Percentiles rank a stretch among this genome's conserved stretches.
phyloP scores from a whole-genome alignment of 1,140 invertebrate genomes.

The Oscheius sp. region DNA sequence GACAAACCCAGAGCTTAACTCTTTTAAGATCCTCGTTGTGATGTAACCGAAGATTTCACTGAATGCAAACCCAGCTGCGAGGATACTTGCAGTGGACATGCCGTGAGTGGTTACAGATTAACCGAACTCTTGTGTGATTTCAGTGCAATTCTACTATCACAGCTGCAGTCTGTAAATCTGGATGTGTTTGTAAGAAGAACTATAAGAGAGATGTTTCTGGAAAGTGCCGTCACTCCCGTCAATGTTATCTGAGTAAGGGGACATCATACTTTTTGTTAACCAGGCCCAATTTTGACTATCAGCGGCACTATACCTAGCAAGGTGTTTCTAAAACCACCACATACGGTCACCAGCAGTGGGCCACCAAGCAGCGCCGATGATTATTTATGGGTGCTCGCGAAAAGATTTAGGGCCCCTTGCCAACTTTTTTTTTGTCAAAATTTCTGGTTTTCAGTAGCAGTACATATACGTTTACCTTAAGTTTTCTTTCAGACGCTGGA shows the following conservation, averaged over 20 bases:
- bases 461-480: neutral
- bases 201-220: slow-evolving; percentile 18
- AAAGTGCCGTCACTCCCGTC: slow-evolving; percentile 1
- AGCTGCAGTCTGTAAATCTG: neutral
- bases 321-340: too few species aligned
- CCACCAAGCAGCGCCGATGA: too few species aligned
- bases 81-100: neutral
- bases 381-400: too few species aligned
- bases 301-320: too few species aligned
- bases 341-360: too few species aligned
- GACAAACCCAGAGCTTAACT: neutral
- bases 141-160: slow-evolving; percentile 5
- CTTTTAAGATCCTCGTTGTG: slow-evolving; percentile 5
- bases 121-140: neutral
- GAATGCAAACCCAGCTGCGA: slow-evolving; percentile 22
- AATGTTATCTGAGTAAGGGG: slow-evolving; percentile 5
- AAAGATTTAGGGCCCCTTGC: too few species aligned
- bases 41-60: slow-evolving; percentile 1
- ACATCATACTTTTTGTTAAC: too few species aligned
- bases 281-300: too few species aligned
- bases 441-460: too few species aligned
- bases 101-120: neutral
- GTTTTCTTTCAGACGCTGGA: slow-evolving; percentile 9
- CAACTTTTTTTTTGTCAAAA: too few species aligned
- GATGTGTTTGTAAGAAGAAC: slow-evolving; percentile 10